Conservation (phyloP, 2,888 invertebrate genomes). For the Coenonympha arcania region DNA sequence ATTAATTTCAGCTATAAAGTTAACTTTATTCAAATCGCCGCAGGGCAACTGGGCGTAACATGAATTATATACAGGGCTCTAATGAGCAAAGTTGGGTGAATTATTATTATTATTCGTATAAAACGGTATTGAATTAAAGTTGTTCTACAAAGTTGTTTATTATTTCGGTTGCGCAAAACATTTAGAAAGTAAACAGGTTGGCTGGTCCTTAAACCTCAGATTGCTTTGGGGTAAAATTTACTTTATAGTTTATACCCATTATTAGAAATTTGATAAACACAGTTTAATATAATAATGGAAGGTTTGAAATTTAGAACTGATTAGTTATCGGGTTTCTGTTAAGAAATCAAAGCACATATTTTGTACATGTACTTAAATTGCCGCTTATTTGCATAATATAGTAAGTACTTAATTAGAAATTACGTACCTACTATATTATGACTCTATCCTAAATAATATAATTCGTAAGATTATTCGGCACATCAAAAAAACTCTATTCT, state of each 20-base stretch:
- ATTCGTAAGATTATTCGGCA: no score
- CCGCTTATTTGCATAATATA: no score
- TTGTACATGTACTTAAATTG: no score
- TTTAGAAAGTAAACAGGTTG: constrained; percentile 11
- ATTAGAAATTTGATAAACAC: no score
- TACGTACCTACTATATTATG: no score
- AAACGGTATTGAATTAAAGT: constrained; percentile 15
- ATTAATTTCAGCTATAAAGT: background rate
- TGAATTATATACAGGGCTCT: constrained; percentile 19
- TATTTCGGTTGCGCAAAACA: constrained; percentile 17
- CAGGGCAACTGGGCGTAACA: constrained; percentile 13
- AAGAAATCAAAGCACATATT: no score
- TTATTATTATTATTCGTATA: constrained; percentile 18
- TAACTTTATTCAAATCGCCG: constrained; percentile 6
- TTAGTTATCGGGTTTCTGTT: no score
- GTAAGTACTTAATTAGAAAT: no score
- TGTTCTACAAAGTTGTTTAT: constrained; percentile 14
- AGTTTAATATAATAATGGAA: no score
- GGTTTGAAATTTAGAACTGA: no score
- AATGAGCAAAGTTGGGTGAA: constrained; percentile 21
- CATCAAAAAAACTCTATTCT: no score
- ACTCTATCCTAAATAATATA: no score
- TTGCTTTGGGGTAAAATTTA: background rate
- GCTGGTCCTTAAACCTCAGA: background rate
- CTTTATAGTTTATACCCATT: background rate